Percentiles rank a stretch among this genome's conserved stretches.
These are phyloP conservation scores for Vireo griseus DNA, from an alignment of 2,797 vertebrate species.

Conservation along the genomic window DNA sequence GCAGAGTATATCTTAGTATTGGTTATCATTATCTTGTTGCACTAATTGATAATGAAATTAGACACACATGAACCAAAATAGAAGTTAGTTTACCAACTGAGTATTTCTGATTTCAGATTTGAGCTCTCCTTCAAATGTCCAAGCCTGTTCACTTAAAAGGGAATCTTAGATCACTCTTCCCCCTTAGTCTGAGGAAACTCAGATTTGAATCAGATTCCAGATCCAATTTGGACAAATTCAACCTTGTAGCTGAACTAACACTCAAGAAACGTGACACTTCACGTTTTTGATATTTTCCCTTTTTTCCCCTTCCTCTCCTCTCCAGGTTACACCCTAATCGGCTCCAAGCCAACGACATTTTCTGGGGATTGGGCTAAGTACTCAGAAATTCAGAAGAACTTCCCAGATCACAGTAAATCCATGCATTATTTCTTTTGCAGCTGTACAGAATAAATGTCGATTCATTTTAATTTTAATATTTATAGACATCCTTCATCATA, in stretches of 20 bases:
- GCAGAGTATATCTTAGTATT: neutral
- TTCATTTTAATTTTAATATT: constrained; percentile 7
- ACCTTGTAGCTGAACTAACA: neutral
- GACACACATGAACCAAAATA: neutral
- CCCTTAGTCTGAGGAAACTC: neutral
- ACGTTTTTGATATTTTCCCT: neutral
- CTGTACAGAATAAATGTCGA: neutral
- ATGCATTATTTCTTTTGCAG: neutral
- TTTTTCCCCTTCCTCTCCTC: neutral
- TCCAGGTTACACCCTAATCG: neutral
- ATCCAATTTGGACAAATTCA: neutral
- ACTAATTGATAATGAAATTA: neutral
- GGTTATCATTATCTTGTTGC: neutral
- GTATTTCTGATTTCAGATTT: neutral
- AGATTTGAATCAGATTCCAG: neutral
- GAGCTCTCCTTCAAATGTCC: neutral
- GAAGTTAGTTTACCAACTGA: neutral
- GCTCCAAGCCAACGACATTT: neutral
- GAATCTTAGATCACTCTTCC: neutral
- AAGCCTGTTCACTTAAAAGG: neutral
- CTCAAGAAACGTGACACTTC: neutral
- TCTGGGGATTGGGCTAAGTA: neutral
- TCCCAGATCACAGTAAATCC: neutral
- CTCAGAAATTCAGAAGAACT: neutral
- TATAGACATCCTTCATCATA: neutral